These are phyloP conservation scores for Lepus townsendii DNA, from an alignment of 2,797 vertebrate species.

Conservation along the genomic window DNA sequence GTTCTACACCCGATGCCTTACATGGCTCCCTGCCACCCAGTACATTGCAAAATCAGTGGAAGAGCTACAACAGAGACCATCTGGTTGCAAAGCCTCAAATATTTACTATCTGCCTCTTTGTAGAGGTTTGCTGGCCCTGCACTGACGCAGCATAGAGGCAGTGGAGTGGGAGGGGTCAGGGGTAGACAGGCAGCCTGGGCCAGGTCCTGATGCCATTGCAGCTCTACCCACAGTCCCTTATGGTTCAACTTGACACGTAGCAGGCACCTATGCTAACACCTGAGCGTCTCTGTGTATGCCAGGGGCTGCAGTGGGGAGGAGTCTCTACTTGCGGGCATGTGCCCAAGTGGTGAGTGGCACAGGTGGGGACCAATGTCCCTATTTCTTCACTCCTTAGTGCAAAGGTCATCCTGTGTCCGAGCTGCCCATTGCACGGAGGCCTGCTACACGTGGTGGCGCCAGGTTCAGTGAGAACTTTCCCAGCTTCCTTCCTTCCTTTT, in stretches of 20 bases:
- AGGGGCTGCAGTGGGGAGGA: too few species aligned
- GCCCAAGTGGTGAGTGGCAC: too few species aligned
- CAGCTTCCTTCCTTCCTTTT: not conserved
- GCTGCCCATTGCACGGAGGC: accelerated
- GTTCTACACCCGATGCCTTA: not conserved
- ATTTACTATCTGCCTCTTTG: not conserved
- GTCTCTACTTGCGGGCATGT: too few species aligned
- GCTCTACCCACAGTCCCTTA: not conserved
- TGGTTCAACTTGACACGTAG: accelerated
- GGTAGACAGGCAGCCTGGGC: not conserved
- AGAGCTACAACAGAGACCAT: not conserved
- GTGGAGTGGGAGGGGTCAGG: too few species aligned
- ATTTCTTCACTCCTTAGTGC: not conserved
- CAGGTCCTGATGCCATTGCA: too few species aligned
- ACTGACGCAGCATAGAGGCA: not conserved
- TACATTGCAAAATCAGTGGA: not conserved
- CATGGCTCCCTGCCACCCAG: accelerated
- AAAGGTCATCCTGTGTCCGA: not conserved
- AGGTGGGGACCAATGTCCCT: not conserved
- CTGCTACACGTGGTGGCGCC: accelerated
- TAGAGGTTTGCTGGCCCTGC: not conserved
- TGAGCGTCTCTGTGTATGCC: not conserved
- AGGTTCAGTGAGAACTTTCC: not conserved
- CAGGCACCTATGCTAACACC: too few species aligned
- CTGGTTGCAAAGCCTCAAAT: not conserved